phyloP scores from a whole-genome alignment of 2,888 invertebrate species.

The Branchipolynoe longqiensis region DNA sequence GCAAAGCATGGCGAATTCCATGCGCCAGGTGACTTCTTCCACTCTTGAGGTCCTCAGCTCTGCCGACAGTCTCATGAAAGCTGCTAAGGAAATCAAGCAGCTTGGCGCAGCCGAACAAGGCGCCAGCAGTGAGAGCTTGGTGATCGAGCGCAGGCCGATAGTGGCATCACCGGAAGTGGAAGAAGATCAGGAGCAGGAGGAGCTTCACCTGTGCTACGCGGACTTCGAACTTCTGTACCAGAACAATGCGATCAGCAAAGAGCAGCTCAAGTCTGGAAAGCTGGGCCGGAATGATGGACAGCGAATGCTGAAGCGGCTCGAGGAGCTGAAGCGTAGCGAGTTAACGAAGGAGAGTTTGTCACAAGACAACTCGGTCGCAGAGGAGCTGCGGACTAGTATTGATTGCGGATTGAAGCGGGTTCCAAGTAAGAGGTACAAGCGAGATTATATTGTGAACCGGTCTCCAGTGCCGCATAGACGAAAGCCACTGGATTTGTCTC shows the following conservation, averaged over 20 bases:
- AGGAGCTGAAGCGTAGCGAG: neutral
- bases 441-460: constrained; percentile 74
- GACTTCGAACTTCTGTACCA: constrained; percentile 62
- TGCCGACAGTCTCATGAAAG: neutral
- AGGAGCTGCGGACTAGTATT: constrained; percentile 53
- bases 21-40: constrained; percentile 72
- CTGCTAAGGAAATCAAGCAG: neutral
- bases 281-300: constrained; percentile 50
- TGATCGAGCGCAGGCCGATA: neutral
- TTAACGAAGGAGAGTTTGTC: neutral
- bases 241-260: constrained; percentile 55
- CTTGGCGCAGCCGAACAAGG: neutral
- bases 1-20: constrained; percentile 69
- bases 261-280: constrained; percentile 60
- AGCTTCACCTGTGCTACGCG: constrained; percentile 61
- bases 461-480: neutral
- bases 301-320: constrained; percentile 37
- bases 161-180: neutral
- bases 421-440: constrained; percentile 71
- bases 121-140: neutral
- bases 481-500: constrained; percentile 50
- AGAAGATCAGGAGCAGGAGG: constrained; percentile 57
- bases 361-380: constrained; percentile 53
- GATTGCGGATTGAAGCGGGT: constrained; percentile 73
- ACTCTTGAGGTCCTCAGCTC: constrained; percentile 69